A percentile compares a stretch with the other conserved stretches of the same genome.
phyloP scores from a whole-genome alignment of 2,113 vertebrate species.

The Rhagologus leucostigma region DNA sequence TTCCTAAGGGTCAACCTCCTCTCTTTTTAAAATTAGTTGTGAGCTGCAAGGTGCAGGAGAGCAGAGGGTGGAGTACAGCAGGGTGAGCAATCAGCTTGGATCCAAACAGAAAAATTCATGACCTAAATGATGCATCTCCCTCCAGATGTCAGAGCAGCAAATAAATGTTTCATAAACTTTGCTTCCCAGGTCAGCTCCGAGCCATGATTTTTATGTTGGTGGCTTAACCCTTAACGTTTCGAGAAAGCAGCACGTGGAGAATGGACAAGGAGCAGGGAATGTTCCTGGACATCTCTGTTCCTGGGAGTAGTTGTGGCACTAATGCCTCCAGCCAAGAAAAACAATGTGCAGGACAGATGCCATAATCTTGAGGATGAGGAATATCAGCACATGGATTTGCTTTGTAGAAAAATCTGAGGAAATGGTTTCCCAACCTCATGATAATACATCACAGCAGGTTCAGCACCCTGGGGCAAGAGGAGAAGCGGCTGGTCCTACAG shows the following conservation, averaged over 20 bases:
- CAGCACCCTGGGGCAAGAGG: neutral
- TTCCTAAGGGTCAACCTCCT: neutral
- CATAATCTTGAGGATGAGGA: neutral
- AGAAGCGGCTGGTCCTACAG: fast-evolving
- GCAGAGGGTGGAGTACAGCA: neutral
- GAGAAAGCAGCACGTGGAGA: neutral
- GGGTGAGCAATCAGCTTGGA: neutral
- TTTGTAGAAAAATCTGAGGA: neutral
- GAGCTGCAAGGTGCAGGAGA: neutral
- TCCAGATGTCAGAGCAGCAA: neutral
- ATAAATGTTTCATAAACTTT: conserved; percentile 47
- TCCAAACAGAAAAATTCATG: conserved; percentile 23
- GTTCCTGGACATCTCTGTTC: neutral
- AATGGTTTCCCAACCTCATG: fast-evolving
- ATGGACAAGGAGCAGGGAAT: neutral
- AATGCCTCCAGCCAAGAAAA: neutral
- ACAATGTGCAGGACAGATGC: neutral
- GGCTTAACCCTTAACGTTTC: neutral
- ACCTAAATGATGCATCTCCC: conserved; percentile 25
- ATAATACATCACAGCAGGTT: neutral
- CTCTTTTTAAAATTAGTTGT: neutral
- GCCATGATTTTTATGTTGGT: neutral
- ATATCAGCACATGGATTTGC: neutral
- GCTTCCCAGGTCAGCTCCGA: conserved; percentile 16
- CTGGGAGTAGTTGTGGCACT: fast-evolving